These are phyloP conservation scores for Ceratitis capitata DNA, from an alignment of 1,140 invertebrate genomes.

Conservation along the genomic window DNA sequence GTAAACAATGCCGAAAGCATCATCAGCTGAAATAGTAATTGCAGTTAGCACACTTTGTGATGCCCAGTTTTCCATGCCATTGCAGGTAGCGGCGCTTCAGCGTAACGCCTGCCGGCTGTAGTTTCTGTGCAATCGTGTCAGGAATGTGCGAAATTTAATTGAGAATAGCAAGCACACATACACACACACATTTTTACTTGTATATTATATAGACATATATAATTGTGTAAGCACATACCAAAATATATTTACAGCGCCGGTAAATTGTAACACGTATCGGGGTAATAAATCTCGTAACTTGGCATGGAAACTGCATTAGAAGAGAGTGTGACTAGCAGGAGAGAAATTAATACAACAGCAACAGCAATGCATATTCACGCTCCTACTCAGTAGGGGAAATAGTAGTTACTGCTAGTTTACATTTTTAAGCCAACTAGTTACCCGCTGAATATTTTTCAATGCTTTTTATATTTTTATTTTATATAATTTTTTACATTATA, in stretches of 20 bases:
- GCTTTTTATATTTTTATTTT: too few relatives aligned
- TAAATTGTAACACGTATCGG: constrained; percentile 29
- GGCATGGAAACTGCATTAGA: constrained; percentile 17
- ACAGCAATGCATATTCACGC: too few relatives aligned
- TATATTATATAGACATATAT: not conserved
- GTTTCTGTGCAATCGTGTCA: constrained; percentile 21
- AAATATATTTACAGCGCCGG: not conserved
- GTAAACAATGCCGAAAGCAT: constrained; percentile 20
- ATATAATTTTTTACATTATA: too few relatives aligned
- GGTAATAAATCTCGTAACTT: constrained; percentile 15
- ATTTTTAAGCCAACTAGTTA: not conserved
- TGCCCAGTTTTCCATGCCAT: constrained; percentile 1
- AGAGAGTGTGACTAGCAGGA: not conserved
- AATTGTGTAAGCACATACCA: too few relatives aligned
- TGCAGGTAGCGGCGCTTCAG: too few relatives aligned
- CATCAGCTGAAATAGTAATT: constrained; percentile 18
- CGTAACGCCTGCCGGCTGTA: not conserved
- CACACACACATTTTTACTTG: not conserved
- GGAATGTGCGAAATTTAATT: constrained; percentile 21
- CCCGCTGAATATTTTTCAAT: not conserved
- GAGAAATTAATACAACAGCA: too few relatives aligned
- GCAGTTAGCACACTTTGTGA: constrained; percentile 23
- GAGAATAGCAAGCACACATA: not conserved
- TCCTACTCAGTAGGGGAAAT: too few relatives aligned
- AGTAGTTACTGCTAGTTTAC: not conserved